Evolutionary conservation across 37 sponge, comb jelly and placozoan genomes (phyloP).

Genomic region (Geodia barretti): DNA sequence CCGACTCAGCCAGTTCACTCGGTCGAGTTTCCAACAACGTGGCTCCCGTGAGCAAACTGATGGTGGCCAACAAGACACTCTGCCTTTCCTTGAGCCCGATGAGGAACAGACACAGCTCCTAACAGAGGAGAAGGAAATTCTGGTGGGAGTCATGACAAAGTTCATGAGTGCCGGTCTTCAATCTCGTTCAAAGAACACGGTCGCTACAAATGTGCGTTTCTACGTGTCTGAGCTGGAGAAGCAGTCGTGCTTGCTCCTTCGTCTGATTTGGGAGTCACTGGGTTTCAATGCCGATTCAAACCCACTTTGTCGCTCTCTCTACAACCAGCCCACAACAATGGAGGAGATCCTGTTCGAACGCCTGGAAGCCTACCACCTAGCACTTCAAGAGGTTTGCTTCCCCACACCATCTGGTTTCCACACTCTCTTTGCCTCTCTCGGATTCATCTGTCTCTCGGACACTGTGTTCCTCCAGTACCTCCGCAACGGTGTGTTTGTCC

Average conservation of each 20-base stretch:
- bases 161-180: background rate
- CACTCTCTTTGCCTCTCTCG: constrained; percentile 47
- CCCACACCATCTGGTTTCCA: constrained; percentile 61
- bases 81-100: constrained; percentile 40
- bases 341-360: constrained; percentile 55
- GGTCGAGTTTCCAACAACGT: background rate
- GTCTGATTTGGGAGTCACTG: constrained; percentile 50
- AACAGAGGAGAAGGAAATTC: background rate
- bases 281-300: constrained; percentile 46
- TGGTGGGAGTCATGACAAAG: constrained; percentile 6
- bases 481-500: constrained; percentile 27
- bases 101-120: background rate
- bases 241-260: constrained; percentile 42
- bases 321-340: constrained; percentile 25
- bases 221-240: constrained; percentile 42
- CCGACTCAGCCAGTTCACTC: background rate
- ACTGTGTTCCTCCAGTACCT: constrained; percentile 53
- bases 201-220: background rate
- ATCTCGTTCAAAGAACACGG: constrained; percentile 8
- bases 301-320: constrained; percentile 35
- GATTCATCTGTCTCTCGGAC: constrained; percentile 36
- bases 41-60: background rate
- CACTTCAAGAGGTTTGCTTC: constrained; percentile 42
- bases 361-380: constrained; percentile 52
- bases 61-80: constrained; percentile 3